Evolutionary conservation across 2,797 vertebrate genomes (phyloP), one percentile per base, ranked within the genome.

Genomic region (Sarcophilus harrisii): DNA sequence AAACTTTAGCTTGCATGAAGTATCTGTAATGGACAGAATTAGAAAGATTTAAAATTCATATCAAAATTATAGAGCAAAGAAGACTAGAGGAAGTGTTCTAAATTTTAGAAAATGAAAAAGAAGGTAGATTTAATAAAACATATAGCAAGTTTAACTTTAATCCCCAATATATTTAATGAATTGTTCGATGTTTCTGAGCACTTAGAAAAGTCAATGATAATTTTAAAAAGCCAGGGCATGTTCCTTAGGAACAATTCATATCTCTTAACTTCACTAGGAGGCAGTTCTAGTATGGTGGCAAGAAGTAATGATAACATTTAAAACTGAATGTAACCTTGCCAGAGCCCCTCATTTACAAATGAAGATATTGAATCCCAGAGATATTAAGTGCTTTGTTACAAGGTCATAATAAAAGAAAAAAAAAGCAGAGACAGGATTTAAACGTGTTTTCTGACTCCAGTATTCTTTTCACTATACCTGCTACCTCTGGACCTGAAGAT

Each of bases 351-450:
- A 2, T 55, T 91, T 93, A 30, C 52, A 57, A 90, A 58, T 52
- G 54, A 28, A 1, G 92, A 95, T 97, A 97, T 92, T 55, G 93
- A 97, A 91, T 28, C 58, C 8, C 52, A 1, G 38, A 59, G 14
- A 0, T 58, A 55, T 92, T 45, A 95, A 92, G 24, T 62, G 45
- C 59, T 28, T 58, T 94, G n/a, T 54, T 13, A 54, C 12, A 32
- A 92, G 18, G 57, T 0, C 0, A n/a, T 59, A 30, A 32, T 87
- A 49, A 0, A 0, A 87, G 0, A 10, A 57, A 58, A 12, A 90
- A 58, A 12, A 90, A 27, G 4, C 91, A 90, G 96, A 73, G 38
- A 73, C 28, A 95, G 90, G 52, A 62, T 14, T 87, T 94, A 38
- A 95, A 93, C 62, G 9, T 73, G 5, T 73, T 73, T 73, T 73